phyloP scores from a whole-genome alignment of 2,888 invertebrate species.

The Tillus elongatus region DNA sequence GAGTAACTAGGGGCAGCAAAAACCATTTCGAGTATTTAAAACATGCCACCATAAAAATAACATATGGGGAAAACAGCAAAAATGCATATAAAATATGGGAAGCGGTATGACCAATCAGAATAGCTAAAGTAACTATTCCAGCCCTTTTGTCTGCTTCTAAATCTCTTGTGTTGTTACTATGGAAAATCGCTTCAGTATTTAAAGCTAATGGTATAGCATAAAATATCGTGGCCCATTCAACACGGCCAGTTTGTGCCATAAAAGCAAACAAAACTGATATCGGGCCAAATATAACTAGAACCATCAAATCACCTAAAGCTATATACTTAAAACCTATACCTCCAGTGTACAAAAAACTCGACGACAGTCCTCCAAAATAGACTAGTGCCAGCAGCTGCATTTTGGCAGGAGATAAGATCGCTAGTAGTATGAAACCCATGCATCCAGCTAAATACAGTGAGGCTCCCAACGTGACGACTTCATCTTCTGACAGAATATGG shows the following conservation, averaged over 20 bases:
- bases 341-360: conserved; percentile 93
- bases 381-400: conserved; percentile 92
- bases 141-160: conserved; percentile 79
- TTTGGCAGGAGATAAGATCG: conserved; percentile 70
- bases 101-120: conserved; percentile 80
- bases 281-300: conserved; percentile 89
- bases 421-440: conserved; percentile 38
- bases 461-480: conserved; percentile 74
- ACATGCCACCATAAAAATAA: conserved; percentile 77
- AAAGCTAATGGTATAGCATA: conserved; percentile 90
- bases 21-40: conserved; percentile 83
- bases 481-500: conserved; percentile 72
- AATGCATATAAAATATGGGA: conserved; percentile 87
- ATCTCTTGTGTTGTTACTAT: conserved; percentile 91
- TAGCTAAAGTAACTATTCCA: conserved; percentile 91
- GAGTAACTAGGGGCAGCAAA: conserved; percentile 75
- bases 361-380: conserved; percentile 90
- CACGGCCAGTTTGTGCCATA: conserved; percentile 81
- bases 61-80: conserved; percentile 83
- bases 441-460: conserved; percentile 82
- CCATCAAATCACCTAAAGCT: conserved; percentile 85
- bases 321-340: conserved; percentile 94
- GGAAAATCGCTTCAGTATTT: conserved; percentile 90
- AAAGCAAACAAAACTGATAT: conserved; percentile 89
- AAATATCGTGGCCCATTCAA: conserved; percentile 85